Evolutionary conservation across 2,113 vertebrate species (phyloP), one percentile per base, ranked within the genome.

Genomic region (Takifugu flavidus): DNA sequence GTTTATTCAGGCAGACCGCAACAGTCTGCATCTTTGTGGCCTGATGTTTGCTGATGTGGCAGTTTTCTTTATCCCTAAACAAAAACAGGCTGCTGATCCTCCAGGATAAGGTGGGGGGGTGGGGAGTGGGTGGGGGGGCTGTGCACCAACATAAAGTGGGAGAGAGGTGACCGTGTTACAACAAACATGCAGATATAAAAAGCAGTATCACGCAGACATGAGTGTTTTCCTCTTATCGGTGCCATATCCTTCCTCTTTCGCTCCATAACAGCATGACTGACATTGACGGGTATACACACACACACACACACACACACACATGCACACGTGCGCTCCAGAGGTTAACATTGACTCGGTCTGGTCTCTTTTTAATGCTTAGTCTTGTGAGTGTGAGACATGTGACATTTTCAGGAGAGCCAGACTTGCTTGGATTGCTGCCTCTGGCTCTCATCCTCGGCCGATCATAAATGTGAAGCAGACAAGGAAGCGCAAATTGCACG

Each of bases 391-490:
- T 3, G 28, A 65, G 25, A 34, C 52, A 34, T 4, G 25, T 63
- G 53, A 59, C 49, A 39, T 68, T 62, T 63, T 62, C 4, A 15
- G 44, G 56, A 65, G 57, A 31, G 4, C 60, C 20, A 4, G 27
- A 25, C 49, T 49, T 12, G 6, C 2, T 49, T 47, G 39, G 55
- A 10, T 45, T n/a, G 39, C 52, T 28, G 14, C 49, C 39, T 29
- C 45, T 39, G 44, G n/a, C 27, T 44, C 55, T 67, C 11, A 66
- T 72, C 64, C 56, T 45, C 1, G 15, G 44, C 47, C 28, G 54
- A 77, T 75, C 47, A 59, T 50, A 76, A 65, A 43, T 46, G 29
- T 27, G 53, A 50, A 65, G 31, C 20, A 34, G 59, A 45, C 70
- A 10, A 26, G 27, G 34, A 69, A 56, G 26, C 56, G 8, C 62